Base-by-base conservation (phyloP, 2,797 vertebrate species). In the Rhinella marina region DNA sequence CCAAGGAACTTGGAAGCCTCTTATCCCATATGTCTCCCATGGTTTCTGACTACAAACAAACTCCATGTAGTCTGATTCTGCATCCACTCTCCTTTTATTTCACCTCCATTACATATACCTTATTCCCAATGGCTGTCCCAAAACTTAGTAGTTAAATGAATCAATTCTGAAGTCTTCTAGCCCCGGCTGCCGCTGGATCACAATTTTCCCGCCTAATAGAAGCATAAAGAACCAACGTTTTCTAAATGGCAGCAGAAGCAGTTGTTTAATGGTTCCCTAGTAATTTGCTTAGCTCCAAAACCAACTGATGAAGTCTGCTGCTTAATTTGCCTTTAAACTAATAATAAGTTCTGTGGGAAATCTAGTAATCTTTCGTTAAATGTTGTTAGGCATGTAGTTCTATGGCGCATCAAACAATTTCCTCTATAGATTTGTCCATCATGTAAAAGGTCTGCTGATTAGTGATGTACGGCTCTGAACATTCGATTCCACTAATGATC, bases 231-330 rank as follows among this genome's bases (percentile, higher is more conserved):
- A 12, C 19, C 72, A 75, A 75, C 52, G 32, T 12, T 21, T 73
- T 50, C 72, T 50, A 21, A n/a, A 75, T 52, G 72, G 72, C 41
- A n/a, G 23, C 21, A 75, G 29, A 75, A 75, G 52, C 72, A 75
- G 72, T 75, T 75, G 72, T n/a, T 75, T 75, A 75, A 75, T 52
- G 72, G 72, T 23, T 75, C 72, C 72, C 72, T 52, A 13, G 72
- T 75, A 75, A 75, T 75, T 75, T 11, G 29, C 32, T 73, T n/a
- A 75, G n/a, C 41, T 75, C 41, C 21, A n/a, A 11, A n/a, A 75
- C 52, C 72, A 75, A 50, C 72, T n/a, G 41, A 52, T 75, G 41
- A 75, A 75, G 72, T 75, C 72, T 75, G 72, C 72, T 1, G 48
- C 72, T n/a, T 75, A 75, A 75, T 75, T 75, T 52, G 21, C 72